These are phyloP conservation scores for Drosophila simulans DNA, from an alignment of 1,140 invertebrate genomes.

Conservation along the genomic window DNA sequence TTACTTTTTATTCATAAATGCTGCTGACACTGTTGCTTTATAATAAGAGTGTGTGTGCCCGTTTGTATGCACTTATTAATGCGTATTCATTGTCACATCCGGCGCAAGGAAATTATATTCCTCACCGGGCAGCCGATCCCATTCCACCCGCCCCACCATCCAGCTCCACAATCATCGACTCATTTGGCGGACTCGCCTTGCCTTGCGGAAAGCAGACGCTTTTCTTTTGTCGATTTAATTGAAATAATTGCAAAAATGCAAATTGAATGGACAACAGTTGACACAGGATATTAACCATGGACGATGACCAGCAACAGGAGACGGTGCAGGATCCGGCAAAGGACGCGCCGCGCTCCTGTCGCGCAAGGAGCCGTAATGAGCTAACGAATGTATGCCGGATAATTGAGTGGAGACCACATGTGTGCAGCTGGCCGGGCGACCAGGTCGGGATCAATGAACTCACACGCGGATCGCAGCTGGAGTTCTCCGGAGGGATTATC, in stretches of 20 bases:
- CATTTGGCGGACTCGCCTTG: conserved; percentile 31
- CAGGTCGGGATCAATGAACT: conserved; percentile 21
- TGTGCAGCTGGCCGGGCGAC: conserved; percentile 27
- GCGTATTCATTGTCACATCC: conserved; percentile 82
- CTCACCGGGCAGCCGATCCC: conserved; percentile 20
- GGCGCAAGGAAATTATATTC: conserved; percentile 80
- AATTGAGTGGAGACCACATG: conserved; percentile 52
- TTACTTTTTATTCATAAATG: not conserved
- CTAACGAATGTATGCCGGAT: conserved; percentile 49
- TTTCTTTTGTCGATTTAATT: conserved; percentile 80
- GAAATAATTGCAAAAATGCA: conserved; percentile 83
- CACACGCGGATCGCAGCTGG: conserved; percentile 2
- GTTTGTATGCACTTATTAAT: conserved; percentile 75
- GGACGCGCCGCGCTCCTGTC: conserved; percentile 7
- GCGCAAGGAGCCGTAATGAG: conserved; percentile 47
- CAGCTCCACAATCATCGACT: conserved; percentile 23
- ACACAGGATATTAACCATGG: conserved; percentile 68
- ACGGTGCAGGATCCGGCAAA: not conserved
- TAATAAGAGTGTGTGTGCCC: conserved; percentile 28
- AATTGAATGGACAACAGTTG: conserved; percentile 78
- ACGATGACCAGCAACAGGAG: conserved; percentile 6
- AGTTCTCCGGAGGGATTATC: not conserved
- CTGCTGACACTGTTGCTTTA: not conserved
- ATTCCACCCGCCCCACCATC: not conserved
- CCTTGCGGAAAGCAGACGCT: conserved; percentile 53